Base-by-base conservation (phyloP, 1,140 invertebrate genomes). In the Dinothrombium tinctorium region DNA sequence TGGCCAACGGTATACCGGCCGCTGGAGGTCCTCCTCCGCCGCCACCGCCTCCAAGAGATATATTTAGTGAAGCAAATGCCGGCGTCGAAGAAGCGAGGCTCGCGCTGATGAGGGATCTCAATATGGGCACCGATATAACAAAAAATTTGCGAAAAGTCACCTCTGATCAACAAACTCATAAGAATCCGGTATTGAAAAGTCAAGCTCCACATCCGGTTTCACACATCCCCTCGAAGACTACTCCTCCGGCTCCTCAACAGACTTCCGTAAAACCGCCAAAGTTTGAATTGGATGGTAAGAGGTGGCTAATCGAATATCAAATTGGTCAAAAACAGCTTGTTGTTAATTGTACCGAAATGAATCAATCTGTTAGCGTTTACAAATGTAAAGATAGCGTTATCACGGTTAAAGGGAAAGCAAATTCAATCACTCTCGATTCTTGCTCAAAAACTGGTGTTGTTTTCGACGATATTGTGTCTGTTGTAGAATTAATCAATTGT, bases 401-500 rank as follows among this genome's bases (percentile, higher is more conserved):
- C 28, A 71, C 73, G 9, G 71, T 96, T 17, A 89, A 86, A 62
- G 68, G 89, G 44, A 99, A 98, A 65, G 62, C 94, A 36, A 99
- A 98, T 59, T 92, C 89, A 29, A 74, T 99, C 35, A 76, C 86
- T 40, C 62, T 98, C 49, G 92, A 99, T 61, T 84, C 76, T 2
- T 98, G 92, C 62, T 86, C 86, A 57, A 98, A 98, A 62, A 83
- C 81, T 37, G 76, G 80, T 3, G 63, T 98, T 28, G 81, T 96
- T 11, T 94, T 96, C 59, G 92, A 98, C 53, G 77, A 75, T 49
- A 68, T 96, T 35, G 82, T 99, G 3, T 77, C 89, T 15, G 82
- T 81, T 38, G 68, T 92, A 41, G 92, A 99, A 61, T 92, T 98
- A 59, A 80, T 98, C 56, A 98, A 99, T 62, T 95, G 87, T 60